Evolutionary conservation across 2,797 vertebrate genomes (phyloP).

Genomic region (Coregonus sp.): DNA sequence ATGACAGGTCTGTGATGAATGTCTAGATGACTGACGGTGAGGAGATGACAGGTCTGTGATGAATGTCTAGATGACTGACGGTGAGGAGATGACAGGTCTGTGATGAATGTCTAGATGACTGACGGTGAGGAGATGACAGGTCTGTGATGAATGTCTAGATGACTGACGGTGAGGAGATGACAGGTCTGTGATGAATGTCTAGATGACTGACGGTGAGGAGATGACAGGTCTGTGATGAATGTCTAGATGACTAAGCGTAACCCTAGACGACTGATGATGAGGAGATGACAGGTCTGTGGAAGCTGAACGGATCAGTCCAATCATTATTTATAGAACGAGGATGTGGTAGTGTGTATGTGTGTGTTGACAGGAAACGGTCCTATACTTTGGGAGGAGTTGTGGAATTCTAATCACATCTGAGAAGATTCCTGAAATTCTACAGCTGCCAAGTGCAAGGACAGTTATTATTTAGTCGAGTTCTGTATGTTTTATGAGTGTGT

Average conservation of each 20-base stretch:
- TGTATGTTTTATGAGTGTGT: too few relatives aligned
- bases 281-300: slow-evolving; percentile 20
- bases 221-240: slow-evolving; percentile 18
- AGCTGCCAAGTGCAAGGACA: slow-evolving; percentile 27
- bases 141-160: neutral
- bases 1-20: slow-evolving; percentile 18
- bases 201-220: slow-evolving; percentile 3
- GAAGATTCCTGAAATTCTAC: slow-evolving; percentile 46
- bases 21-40: neutral
- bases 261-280: too few relatives aligned
- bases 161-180: slow-evolving; percentile 20
- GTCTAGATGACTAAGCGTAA: too few relatives aligned
- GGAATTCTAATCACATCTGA: slow-evolving; percentile 58
- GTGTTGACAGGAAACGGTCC: slow-evolving; percentile 44
- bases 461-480: neutral
- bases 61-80: too few relatives aligned
- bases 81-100: slow-evolving; percentile 28
- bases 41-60: slow-evolving; percentile 26
- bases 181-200: neutral
- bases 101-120: neutral
- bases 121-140: slow-evolving; percentile 23
- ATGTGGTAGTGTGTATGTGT: neutral
- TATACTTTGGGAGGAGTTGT: slow-evolving; percentile 41
- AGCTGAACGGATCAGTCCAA: slow-evolving; percentile 21
- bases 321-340: slow-evolving; percentile 39